Base-by-base conservation (phyloP, 2,888 invertebrate genomes). In the Hyposoter didymator region DNA sequence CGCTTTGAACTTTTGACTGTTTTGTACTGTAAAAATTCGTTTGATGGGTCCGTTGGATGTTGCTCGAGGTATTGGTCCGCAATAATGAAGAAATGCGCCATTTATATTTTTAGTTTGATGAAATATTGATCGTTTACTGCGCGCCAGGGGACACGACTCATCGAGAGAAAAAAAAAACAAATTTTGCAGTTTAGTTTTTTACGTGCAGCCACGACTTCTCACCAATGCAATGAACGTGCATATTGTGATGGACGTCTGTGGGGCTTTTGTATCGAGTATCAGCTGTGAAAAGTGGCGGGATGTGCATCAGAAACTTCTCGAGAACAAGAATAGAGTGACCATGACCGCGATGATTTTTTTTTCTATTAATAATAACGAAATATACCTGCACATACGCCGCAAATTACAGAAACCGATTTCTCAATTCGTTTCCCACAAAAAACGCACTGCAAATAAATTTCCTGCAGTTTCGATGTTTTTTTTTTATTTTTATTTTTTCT, bases 261-360 rank as follows among this genome's bases (percentile, higher is more conserved):
- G 43, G 12, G 6, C 67, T 67, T 19, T 32, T 59, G 19, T 67
- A 39, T 43, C 4, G 39, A 12, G 12, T 39, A 43, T 39, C n/a
- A 64, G 39, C 35, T n/a, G 35, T 64, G 64, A 35, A 64, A 32
- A 14, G 5, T 64, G 17, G 64, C 64, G 35, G 35, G 17, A 64
- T 64, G 14, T 39, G 39, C 2, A n/a, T 35, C 39, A 19, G 64
- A 66, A 39, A 66, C 66, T 19, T 66, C 19, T 10, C 19, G 10
- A 43, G 39, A 19, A 66, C n/a, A 43, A 19, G 10, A 66, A 66
- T 39, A 43, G 43, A 43, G 39, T 39, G 66, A 19, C 66, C 39
- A 66, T 39, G 66, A 66, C 39, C 35, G 39, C 39, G 19, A 59
- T 59, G 28, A 43, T 39, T 43, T 39, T 43, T 66, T 66, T 43